Evolutionary conservation across 1,140 invertebrate genomes (phyloP), one percentile per base, ranked within the genome.

Genomic region (Trichonephila inaurata): DNA sequence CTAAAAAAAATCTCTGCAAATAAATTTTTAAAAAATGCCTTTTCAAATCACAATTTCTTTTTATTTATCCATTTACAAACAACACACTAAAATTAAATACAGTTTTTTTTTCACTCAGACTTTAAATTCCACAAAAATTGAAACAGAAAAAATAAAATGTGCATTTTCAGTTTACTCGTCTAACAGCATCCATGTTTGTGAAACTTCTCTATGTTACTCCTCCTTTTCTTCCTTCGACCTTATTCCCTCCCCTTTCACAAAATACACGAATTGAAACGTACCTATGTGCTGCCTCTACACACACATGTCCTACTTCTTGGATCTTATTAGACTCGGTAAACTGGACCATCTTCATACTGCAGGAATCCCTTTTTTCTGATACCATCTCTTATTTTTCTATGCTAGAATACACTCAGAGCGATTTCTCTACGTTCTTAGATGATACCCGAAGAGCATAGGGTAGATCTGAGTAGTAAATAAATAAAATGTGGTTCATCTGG

Each of bases 401-500:
- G 28, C 28, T 28, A 28, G 69, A 33, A 33, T 77, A 77, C 69
- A 77, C 69, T 28, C 24, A 33, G 69, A 77, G 69, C 69, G 28
- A 28, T 77, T 77, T 77, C 14, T 33, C 69, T 77, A 24, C 69
- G 28, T 24, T 77, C 16, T 24, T 33, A 24, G 69, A 33, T 77
- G 24, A 77, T 40, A 19, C 69, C 28, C 24, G n/a, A 16, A 16
- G 8, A 18, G 69, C 19, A 64, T 21, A 64, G 21, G 62, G 18
- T 64, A 33, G 44, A 18, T 51, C 81, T 44, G 40, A n/a, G 81
- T 58, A 51, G 81, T 83, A 83, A 83, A 83, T 72, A 89, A 89
- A 89, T 66, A 89, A 89, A 72, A 89, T 69, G 87, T 72, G 87
- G 40, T 89, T 89, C 87, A 89, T 89, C 87, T 89, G 21, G 87